A percentile compares a stretch with the other conserved stretches of the same genome.
Evolutionary conservation across 2,888 invertebrate genomes (phyloP).

Genomic region (Autographa gamma): DNA sequence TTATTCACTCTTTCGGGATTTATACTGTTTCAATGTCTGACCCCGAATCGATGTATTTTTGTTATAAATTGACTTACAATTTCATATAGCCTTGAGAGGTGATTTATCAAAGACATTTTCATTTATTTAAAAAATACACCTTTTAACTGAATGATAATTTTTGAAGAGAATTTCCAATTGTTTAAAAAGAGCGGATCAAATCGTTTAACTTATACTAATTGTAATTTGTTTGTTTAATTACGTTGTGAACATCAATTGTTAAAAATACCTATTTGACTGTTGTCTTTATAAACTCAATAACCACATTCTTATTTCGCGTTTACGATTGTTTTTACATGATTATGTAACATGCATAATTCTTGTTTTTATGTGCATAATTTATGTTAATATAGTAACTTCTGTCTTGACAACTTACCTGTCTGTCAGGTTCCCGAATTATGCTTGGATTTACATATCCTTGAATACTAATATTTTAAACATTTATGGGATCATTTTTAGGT

Average conservation of each 20-base stretch:
- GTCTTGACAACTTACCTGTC: background rate
- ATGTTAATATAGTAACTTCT: slow-evolving; percentile 20
- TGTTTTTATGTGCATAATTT: slow-evolving; percentile 11
- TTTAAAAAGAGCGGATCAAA: background rate
- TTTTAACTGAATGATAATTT: background rate
- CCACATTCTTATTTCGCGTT: slow-evolving; percentile 30
- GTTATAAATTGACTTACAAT: slow-evolving; percentile 71
- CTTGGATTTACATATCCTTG: slow-evolving; percentile 8
- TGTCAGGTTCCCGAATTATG: slow-evolving; percentile 1
- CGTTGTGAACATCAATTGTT: background rate
- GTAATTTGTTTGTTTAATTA: background rate
- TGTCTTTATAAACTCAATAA: slow-evolving; percentile 14
- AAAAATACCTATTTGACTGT: slow-evolving; percentile 50
- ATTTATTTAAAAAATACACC: slow-evolving; percentile 24
- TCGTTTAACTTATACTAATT: background rate
- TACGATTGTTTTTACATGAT: slow-evolving; percentile 22
- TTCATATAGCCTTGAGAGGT: slow-evolving; percentile 63
- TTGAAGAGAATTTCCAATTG: background rate
- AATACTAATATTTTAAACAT: slow-evolving; percentile 5
- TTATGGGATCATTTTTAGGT: slow-evolving; percentile 6
- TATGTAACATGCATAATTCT: slow-evolving; percentile 20
- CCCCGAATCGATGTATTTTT: slow-evolving; percentile 59
- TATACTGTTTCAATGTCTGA: slow-evolving; percentile 54
- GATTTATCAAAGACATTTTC: slow-evolving; percentile 53
- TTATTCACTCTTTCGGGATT: slow-evolving; percentile 52